Base-by-base conservation (phyloP, 1,140 invertebrate genomes). In the Lasaia peninsularis region DNA sequence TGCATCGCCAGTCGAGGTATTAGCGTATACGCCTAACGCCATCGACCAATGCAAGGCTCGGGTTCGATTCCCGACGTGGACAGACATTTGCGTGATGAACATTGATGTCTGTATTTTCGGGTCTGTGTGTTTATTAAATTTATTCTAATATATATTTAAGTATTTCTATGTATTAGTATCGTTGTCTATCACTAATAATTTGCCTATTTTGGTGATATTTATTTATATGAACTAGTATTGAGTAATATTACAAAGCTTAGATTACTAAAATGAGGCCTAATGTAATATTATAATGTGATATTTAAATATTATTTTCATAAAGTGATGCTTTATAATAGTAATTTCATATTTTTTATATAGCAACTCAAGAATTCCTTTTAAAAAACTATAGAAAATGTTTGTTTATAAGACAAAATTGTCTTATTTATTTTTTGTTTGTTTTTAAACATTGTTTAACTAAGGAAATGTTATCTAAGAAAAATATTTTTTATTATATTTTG, bases 401-500 rank as follows among this genome's bases (percentile, higher is more conserved):
- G 16, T 14, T 9, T 44, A 18, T 10, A 16, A 9, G 1, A 18
- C 18, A 18, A 18, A 44, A 9, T 20, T 40, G 14, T n/a, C n/a
- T n/a, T n/a, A 37, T 14, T 44, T 10, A 4, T 11, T 44, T 44
- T 44, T 18, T 14, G 7, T 20, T 2, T 44, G 16, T 14, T 28
- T 28, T 0, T 28, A n/a, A n/a, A 35, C 37, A 44, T 44, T 20
- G 40, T 40, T 40, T 9, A 2, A 16, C 6, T n/a, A 37, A 37
- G 14, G 12, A 37, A 37, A 18, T 40, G 9, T 44, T 18, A 44
- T 7, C 12, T 14, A 28, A 20, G 18, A 44, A 44, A 44, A 44
- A 44, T 44, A 44, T 44, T 18, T 44, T 44, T 44, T 44, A 18
- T 18, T 18, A 44, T 44, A 18, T 44, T 18, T 18, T 44, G n/a